These are phyloP conservation scores for Eristalis intricaria DNA, from an alignment of 2,888 invertebrate genomes.

Conservation along the genomic window DNA sequence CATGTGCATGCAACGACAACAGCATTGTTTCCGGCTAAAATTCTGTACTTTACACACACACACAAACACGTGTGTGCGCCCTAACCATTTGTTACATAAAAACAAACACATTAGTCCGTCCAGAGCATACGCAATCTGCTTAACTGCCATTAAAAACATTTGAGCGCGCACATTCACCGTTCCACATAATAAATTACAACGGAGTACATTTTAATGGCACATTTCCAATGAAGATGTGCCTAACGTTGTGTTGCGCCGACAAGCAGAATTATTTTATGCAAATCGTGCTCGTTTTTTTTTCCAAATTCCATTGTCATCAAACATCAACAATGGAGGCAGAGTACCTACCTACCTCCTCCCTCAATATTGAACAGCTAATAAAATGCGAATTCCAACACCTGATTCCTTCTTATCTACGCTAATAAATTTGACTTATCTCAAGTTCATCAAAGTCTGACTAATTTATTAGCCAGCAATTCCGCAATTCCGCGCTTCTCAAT, in stretches of 20 bases:
- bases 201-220: conserved; percentile 34
- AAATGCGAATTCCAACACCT: conserved; percentile 22
- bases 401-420: conserved; percentile 17
- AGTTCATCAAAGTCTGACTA: conserved; percentile 11
- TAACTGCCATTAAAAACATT: background rate
- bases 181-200: conserved; percentile 1
- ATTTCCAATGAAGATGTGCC: conserved; percentile 11
- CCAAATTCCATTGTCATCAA: background rate
- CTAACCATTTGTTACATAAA: background rate
- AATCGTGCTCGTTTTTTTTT: background rate
- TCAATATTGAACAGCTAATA: background rate
- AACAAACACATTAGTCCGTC: background rate
- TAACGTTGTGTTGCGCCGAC: conserved; percentile 2
- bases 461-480: background rate
- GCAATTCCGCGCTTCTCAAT: background rate
- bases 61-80: background rate
- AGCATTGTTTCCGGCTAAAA: background rate
- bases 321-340: background rate
- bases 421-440: conserved; percentile 6
- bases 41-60: background rate
- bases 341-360: background rate
- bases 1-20: background rate
- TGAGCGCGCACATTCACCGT: background rate
- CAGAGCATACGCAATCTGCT: background rate
- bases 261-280: conserved; percentile 3